Evolutionary conservation across 2,888 invertebrate species (phyloP), one percentile per base, ranked within the genome.

Genomic region (Vanessa cardui): DNA sequence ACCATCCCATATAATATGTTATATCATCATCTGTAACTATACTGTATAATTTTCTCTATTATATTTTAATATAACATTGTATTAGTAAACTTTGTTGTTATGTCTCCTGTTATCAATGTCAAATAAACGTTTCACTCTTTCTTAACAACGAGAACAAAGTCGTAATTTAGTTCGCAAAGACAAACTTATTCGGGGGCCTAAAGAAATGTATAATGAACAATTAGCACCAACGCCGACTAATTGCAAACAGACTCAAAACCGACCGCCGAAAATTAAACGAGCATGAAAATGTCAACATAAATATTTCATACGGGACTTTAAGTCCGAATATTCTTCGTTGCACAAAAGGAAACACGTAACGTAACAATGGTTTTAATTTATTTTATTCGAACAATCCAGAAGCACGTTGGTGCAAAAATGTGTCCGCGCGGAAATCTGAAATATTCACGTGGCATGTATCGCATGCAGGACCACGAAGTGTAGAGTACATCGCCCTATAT

Each of bases 381-480:
- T 66, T 66, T 66, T 66, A 66, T 66, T 61, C 54, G 33, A 12
- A 52, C 62, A 69, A 73, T 71, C 65, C 69, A 65, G 62, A 69
- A 73, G 72, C 61, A 69, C 64, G 68, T 68, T 69, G 62, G 63
- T 69, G 62, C 67, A 69, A 73, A 74, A 74, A 75, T 75, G 74
- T 69, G 72, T 72, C 72, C 72, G 64, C 71, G 70, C 66, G 69
- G 71, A 80, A 82, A 79, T 77, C 75, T 75, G 68, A 77, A 78
- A 77, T 80, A 80, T 83, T 82, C 76, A 76, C 75, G 73, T 72
- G 77, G 77, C 77, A 78, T 83, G 79, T 76, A 77, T 75, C 78
- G 78, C 77, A 79, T 76, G 78, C 79, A 76, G 73, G 74, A 75
- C 76, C 78, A 77, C 77, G 77, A 71, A 75, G 77, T 78, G 73